Conservation (phyloP, 2,113 vertebrate genomes). For the Isichthys henryi region DNA sequence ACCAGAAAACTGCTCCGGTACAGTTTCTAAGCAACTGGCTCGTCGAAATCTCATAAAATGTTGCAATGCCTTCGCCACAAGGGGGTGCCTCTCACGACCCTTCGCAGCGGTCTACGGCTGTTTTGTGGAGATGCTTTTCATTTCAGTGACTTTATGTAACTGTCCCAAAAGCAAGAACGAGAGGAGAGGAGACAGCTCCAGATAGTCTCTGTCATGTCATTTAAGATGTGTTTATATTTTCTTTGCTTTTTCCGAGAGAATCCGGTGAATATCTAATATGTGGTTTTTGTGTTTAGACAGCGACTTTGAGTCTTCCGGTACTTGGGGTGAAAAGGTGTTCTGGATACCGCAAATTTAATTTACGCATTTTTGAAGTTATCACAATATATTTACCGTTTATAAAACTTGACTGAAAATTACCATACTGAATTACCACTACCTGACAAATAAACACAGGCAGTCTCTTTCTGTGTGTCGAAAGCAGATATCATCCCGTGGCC, state of each 20-base stretch:
- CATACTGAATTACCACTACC: background rate
- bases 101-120: background rate
- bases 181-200: background rate
- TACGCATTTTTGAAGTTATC: background rate
- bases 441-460: background rate
- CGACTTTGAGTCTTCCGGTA: background rate
- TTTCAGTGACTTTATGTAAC: background rate
- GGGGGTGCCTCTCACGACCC: background rate
- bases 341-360: background rate
- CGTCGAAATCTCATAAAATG: background rate
- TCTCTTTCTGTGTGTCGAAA: background rate
- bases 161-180: background rate
- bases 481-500: background rate
- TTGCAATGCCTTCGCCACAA: background rate
- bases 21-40: slow-evolving; percentile 9
- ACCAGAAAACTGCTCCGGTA: background rate
- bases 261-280: background rate
- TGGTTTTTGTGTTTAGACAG: background rate
- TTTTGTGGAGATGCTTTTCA: background rate
- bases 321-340: background rate
- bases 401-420: background rate
- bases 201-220: background rate
- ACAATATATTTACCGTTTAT: background rate
- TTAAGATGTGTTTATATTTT: background rate
- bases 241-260: background rate